These are phyloP conservation scores for Melinaea marsaeus DNA, from an alignment of 2,888 invertebrate species.

Conservation along the genomic window DNA sequence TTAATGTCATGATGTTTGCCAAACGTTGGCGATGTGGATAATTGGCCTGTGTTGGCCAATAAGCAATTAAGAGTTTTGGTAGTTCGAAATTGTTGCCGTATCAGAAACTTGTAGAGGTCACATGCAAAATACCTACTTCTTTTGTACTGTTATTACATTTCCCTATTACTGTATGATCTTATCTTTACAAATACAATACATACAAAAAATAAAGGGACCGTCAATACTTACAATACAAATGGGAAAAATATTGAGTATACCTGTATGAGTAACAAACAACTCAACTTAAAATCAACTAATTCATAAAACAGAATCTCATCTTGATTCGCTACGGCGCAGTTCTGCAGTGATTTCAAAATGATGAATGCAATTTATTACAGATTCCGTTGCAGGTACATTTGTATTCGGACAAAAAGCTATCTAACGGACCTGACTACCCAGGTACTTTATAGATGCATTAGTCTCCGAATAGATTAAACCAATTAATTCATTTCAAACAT, in stretches of 20 bases:
- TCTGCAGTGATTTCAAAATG: slow-evolving; percentile 3
- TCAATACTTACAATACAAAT: too few species aligned
- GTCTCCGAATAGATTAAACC: too few species aligned
- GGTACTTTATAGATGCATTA: too few species aligned
- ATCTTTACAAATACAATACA: too few species aligned
- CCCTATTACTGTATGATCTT: background rate
- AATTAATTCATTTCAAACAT: too few species aligned
- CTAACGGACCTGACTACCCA: too few species aligned
- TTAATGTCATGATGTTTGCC: slow-evolving; percentile 36
- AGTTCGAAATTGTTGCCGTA: slow-evolving; percentile 19
- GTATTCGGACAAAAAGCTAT: too few species aligned
- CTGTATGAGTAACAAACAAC: background rate
- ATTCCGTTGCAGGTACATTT: background rate
- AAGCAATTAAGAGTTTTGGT: slow-evolving; percentile 25
- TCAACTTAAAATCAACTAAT: background rate
- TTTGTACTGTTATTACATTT: background rate
- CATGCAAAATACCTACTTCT: background rate
- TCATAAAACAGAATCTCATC: too few species aligned
- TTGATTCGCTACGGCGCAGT: background rate
- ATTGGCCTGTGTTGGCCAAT: slow-evolving; percentile 29
- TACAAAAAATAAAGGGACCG: too few species aligned
- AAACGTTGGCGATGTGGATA: slow-evolving; percentile 33
- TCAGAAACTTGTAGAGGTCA: slow-evolving; percentile 8
- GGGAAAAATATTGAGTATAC: background rate
- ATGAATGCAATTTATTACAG: slow-evolving; percentile 4